Evolutionary conservation across 1,140 invertebrate genomes (phyloP), one percentile per base, ranked within the genome.

Genomic region (Diorhabda elongata): DNA sequence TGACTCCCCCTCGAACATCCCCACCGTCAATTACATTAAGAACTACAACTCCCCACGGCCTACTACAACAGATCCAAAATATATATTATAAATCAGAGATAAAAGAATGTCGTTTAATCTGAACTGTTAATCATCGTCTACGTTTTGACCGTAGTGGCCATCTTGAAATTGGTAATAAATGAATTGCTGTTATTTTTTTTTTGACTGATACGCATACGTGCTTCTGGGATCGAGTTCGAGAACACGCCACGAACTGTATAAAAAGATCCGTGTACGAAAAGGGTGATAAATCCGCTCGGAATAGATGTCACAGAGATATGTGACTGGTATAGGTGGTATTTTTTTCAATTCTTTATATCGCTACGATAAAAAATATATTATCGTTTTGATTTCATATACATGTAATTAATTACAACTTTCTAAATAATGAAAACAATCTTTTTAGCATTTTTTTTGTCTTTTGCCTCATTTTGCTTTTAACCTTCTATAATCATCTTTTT

Each of bases 151-250:
- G 8, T 42, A 44, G 26, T 26, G 26, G 63, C 45, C 63, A 64
- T 64, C 63, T 64, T 57, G 63, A 64, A 64, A 64, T 47, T 64
- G 63, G 63, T 64, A 64, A 64, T 64, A 64, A 64, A 64, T 64
- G 63, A 64, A 64, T 7, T 64, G 63, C 56, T 47, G 52, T 64
- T 64, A 64, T 64, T 64, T 64, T 56, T 52, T 64, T 43, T 47
- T 64, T 57, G 63, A 64, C 63, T 56, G 63, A 64, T 64, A 64
- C 44, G 63, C 9, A 57, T 42, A 47, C 44, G 63, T 52, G 11
- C 45, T 64, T n/a, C n/a, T n/a, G n/a, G n/a, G n/a, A n/a, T n/a
- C 63, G 63, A 64, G 63, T 64, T 52, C 63, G 56, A 42, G 63
- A 41, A 64, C 5, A 64, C 45, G 63, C 56, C 63, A 64, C 41